phyloP scores from a whole-genome alignment of 2,113 vertebrate species.

The Sitta europaea region DNA sequence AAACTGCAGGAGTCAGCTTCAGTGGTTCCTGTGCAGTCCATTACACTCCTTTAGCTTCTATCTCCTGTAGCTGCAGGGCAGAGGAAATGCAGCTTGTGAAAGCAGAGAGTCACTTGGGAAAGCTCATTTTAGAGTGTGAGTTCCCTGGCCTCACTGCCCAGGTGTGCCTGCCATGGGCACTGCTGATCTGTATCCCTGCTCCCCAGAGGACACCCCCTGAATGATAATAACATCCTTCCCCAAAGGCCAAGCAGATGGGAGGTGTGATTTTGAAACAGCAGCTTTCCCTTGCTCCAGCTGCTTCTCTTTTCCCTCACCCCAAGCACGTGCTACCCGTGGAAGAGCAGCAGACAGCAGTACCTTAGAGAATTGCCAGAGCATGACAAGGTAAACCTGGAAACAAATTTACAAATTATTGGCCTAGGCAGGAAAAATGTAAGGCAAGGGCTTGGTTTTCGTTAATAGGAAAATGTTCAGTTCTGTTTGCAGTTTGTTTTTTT shows the following conservation, averaged over 20 bases:
- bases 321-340: background rate
- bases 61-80: background rate
- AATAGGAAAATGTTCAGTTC: background rate
- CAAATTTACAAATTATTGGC: background rate
- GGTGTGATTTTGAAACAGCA: background rate
- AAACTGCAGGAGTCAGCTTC: background rate
- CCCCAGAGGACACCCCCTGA: rapidly evolving
- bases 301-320: background rate
- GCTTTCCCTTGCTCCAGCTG: background rate
- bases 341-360: background rate
- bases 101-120: background rate
- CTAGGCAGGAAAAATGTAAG: background rate
- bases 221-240: background rate
- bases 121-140: background rate
- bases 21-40: background rate
- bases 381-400: background rate
- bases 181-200: background rate
- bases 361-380: background rate
- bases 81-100: background rate
- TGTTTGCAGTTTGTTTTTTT: background rate
- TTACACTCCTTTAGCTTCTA: rapidly evolving
- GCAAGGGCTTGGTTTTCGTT: rapidly evolving
- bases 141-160: background rate
- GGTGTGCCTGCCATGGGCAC: background rate
- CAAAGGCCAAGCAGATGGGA: background rate